These are phyloP conservation scores for Zophobas atratus DNA, from an alignment of 1,140 invertebrate genomes.

Conservation along the genomic window DNA sequence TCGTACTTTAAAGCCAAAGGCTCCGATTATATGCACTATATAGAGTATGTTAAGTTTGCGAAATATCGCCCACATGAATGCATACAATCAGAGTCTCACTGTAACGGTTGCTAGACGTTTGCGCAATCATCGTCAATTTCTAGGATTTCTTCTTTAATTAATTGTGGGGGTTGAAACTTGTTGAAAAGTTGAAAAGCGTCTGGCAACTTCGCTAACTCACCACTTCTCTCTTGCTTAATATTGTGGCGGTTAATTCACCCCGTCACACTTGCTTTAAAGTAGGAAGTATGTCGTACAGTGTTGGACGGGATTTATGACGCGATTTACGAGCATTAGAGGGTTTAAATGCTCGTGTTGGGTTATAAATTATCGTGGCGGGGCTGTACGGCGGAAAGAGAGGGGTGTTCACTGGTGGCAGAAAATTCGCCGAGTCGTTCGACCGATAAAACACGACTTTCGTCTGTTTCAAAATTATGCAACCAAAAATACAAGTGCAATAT, in stretches of 20 bases:
- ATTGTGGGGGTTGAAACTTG: not conserved
- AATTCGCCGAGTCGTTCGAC: not conserved
- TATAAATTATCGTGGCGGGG: no score
- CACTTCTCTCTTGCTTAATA: not conserved
- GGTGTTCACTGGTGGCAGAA: not conserved
- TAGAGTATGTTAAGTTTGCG: no score
- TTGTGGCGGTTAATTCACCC: not conserved
- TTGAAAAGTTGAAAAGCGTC: not conserved
- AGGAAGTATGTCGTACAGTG: no score
- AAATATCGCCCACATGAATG: no score
- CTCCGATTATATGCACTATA: no score
- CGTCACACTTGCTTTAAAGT: no score
- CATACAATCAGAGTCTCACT: no score
- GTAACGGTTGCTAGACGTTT: no score
- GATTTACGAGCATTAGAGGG: not conserved
- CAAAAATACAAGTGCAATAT: no score
- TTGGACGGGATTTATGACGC: no score
- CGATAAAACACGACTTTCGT: constrained; percentile 1
- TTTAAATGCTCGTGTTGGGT: not conserved
- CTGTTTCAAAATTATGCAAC: no score
- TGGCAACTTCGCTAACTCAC: not conserved
- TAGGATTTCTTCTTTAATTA: not conserved
- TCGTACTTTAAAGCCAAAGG: not conserved
- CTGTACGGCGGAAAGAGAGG: not conserved
- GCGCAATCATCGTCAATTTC: no score